Evolutionary conservation across 1,140 invertebrate genomes (phyloP).

Genomic region (Gonatopus flavifemur): DNA sequence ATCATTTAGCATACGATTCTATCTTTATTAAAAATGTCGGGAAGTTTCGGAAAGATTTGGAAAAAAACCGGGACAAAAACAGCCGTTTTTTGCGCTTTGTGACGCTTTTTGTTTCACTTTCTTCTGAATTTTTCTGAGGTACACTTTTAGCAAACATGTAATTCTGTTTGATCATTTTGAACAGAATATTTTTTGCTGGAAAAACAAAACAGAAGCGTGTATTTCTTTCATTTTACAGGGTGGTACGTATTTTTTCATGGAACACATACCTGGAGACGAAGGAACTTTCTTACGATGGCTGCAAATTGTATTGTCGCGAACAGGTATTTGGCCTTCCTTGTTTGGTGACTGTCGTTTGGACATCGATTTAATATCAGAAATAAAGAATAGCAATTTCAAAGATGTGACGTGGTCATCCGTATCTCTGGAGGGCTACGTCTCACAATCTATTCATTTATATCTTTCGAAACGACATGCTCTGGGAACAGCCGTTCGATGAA

Average conservation of each 20-base stretch:
- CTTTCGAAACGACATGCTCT: constrained; percentile 43
- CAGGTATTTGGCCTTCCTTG: constrained; percentile 43
- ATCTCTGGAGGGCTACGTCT: constrained; percentile 39
- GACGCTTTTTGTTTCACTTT: no score
- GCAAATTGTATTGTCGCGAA: constrained; percentile 40
- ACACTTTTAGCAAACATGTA: not conserved
- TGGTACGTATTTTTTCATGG: constrained; percentile 47
- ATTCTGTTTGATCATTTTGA: no score
- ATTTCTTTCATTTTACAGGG: constrained; percentile 30
- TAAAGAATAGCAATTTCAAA: constrained; percentile 39
- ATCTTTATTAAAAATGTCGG: no score
- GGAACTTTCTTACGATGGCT: constrained; percentile 34
- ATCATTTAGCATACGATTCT: no score
- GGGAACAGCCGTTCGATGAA: constrained; percentile 41
- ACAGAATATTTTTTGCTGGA: no score
- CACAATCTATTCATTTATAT: constrained; percentile 35
- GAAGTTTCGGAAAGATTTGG: no score
- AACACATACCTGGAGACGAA: constrained; percentile 42
- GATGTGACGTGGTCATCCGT: constrained; percentile 32
- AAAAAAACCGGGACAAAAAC: no score
- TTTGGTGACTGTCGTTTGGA: constrained; percentile 45
- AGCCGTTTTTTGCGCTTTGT: no score
- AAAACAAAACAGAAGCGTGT: constrained; percentile 7
- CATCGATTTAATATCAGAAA: constrained; percentile 31
- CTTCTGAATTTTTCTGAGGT: not conserved